Percentiles rank a stretch among this genome's conserved stretches.
Conservation (phyloP, 1,140 invertebrate genomes). For the Andricus grossulariae region DNA sequence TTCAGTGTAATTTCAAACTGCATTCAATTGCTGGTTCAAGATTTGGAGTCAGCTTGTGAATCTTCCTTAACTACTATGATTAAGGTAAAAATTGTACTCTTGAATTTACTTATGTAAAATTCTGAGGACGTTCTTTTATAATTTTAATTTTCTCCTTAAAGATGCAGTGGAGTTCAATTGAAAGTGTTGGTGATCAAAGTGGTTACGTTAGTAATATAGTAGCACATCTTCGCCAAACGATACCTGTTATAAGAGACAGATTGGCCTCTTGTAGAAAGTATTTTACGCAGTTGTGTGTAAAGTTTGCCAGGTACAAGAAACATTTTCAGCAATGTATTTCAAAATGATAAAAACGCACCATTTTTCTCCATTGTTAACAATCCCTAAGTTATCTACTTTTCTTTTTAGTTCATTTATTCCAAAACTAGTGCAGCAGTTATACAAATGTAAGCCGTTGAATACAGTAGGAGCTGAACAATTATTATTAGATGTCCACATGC, state of each 20-base stretch:
- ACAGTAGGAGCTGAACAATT: conserved; percentile 97
- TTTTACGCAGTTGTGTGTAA: conserved; percentile 98
- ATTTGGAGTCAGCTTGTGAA: conserved; percentile 96
- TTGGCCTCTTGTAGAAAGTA: conserved; percentile 97
- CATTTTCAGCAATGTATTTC: neutral
- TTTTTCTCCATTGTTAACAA: neutral
- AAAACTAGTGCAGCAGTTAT: conserved; percentile 95
- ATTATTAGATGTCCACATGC: conserved; percentile 97
- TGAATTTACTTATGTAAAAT: neutral
- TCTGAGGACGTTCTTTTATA: neutral
- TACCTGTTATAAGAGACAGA: conserved; percentile 94
- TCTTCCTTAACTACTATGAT: conserved; percentile 94
- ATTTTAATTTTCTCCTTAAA: conserved; percentile 58
- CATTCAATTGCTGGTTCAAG: conserved; percentile 95
- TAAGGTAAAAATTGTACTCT: conserved; percentile 78
- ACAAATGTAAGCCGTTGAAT: conserved; percentile 95
- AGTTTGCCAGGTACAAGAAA: conserved; percentile 86
- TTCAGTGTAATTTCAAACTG: conserved; percentile 91
- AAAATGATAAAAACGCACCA: neutral
- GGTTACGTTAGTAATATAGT: conserved; percentile 94
- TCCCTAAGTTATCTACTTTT: conserved; percentile 38
- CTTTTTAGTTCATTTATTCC: conserved; percentile 91
- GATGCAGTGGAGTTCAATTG: conserved; percentile 94
- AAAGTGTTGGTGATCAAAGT: conserved; percentile 97
- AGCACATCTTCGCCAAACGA: conserved; percentile 89